phyloP scores from a whole-genome alignment of 2,888 invertebrate species.

The Ochropleura plecta region DNA sequence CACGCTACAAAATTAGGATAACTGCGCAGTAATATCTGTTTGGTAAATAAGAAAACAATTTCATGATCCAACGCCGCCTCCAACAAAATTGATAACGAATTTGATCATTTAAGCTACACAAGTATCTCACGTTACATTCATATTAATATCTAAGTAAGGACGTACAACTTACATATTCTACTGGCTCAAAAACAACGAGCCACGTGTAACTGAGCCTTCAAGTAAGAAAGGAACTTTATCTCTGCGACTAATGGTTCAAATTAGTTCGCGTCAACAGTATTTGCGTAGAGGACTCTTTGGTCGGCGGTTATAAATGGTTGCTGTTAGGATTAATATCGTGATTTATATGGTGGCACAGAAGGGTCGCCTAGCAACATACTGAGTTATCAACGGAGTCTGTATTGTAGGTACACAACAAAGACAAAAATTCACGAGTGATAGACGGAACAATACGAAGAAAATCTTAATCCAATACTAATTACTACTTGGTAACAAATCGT shows the following conservation, averaged over 20 bases:
- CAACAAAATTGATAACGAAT: slow-evolving; percentile 43
- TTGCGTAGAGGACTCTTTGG: slow-evolving; percentile 42
- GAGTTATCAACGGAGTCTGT: not conserved
- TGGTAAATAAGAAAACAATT: not conserved
- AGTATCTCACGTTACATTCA: slow-evolving; percentile 58
- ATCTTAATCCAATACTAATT: too few species aligned
- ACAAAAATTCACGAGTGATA: too few species aligned
- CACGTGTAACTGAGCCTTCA: slow-evolving; percentile 27
- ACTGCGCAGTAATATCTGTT: not conserved
- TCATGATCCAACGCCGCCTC: not conserved
- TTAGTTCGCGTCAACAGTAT: slow-evolving; percentile 43
- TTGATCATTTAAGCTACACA: slow-evolving; percentile 51
- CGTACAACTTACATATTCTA: slow-evolving; percentile 28
- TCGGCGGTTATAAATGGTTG: slow-evolving; percentile 35
- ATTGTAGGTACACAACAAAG: too few species aligned
- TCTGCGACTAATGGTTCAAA: slow-evolving; percentile 41
- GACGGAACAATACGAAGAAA: too few species aligned
- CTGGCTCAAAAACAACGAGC: slow-evolving; percentile 38
- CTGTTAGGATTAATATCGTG: slow-evolving; percentile 19
- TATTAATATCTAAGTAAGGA: slow-evolving; percentile 52
- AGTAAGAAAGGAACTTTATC: slow-evolving; percentile 55
- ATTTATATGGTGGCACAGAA: not conserved
- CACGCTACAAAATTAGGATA: not conserved
- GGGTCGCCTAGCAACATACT: not conserved
- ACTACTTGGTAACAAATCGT: too few species aligned